phyloP scores from a whole-genome alignment of 2,888 invertebrate genomes.

The Mythimna loreyi region DNA sequence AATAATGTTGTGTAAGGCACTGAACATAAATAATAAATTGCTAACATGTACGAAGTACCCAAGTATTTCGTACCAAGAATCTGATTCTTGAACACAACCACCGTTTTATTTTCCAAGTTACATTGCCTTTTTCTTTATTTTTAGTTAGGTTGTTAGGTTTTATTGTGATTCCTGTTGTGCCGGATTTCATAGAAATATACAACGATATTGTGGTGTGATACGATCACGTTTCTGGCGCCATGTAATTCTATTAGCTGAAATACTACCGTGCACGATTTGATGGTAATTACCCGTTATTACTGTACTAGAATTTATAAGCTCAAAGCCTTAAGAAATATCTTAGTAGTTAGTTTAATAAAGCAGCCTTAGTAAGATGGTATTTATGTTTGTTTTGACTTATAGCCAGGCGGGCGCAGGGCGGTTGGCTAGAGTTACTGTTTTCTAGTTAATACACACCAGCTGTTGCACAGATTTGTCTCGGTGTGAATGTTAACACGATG shows the following conservation, averaged over 20 bases:
- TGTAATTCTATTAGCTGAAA: conserved; percentile 59
- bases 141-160: conserved; percentile 40
- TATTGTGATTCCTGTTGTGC: conserved; percentile 44
- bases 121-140: conserved; percentile 34
- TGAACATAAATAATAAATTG: conserved; percentile 59
- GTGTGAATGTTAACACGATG: conserved; percentile 57
- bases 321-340: conserved; percentile 39
- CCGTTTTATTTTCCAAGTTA: conserved; percentile 28
- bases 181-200: conserved; percentile 54
- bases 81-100: conserved; percentile 19
- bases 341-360: conserved; percentile 18
- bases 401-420: conserved; percentile 70
- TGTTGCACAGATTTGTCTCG: conserved; percentile 69
- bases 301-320: conserved; percentile 39
- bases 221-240: conserved; percentile 49
- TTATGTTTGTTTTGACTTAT: conserved; percentile 67
- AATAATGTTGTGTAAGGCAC: conserved; percentile 52
- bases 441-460: conserved; percentile 69
- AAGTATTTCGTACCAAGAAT: conserved; percentile 26
- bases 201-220: conserved; percentile 52
- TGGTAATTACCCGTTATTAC: conserved; percentile 40
- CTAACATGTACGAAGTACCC: conserved; percentile 14
- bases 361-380: conserved; percentile 57
- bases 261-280: conserved; percentile 47
- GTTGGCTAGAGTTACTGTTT: conserved; percentile 65